Base-by-base conservation (phyloP, 2,888 invertebrate species). In the Ophioninae sp. region DNA sequence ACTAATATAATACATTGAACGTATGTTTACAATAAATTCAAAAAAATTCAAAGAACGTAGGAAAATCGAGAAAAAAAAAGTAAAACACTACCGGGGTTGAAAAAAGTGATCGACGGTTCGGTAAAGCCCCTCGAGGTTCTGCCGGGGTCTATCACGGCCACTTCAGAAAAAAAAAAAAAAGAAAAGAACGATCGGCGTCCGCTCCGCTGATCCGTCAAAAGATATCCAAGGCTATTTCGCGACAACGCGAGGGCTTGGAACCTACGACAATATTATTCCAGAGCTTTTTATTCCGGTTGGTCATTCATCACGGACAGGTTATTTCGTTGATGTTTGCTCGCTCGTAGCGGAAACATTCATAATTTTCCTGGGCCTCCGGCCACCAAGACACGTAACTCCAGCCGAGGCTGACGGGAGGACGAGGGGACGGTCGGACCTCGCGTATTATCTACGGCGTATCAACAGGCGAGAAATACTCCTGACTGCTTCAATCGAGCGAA, bases 291-390 rank as follows among this genome's bases (percentile, higher is more conserved):
- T 67, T 67, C 17, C 23, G 7, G 44, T 44, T 30, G 21, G 44
- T 44, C 21, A 67, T 67, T 67, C 67, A 67, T 67, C 67, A 44
- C 44, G 23, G 21, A 67, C 44, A 44, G 44, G 67, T 44, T 67
- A 67, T 67, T 17, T 67, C 23, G 21, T 44, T 44, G 44, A 13
- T 44, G 21, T 23, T 67, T 67, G 39, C 67, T 37, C 23, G n/a
- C 67, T 44, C 6, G 21, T 44, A 6, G 6, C 23, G 21, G 41
- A 39, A 44, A 44, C 67, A 50, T 50, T 50, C 50, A 50, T 50
- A 23, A 67, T 44, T 67, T 44, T 21, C 23, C 44, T 44, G 21
- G 13, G 17, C 64, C 37, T 64, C 37, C 1, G 1, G 21, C 10
- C 39, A 44, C 20, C 13, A 23, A 13, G 67, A 44, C 13, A 50